Conservation (phyloP, 2,113 vertebrate species). For the Dendropsophus ebraccatus region DNA sequence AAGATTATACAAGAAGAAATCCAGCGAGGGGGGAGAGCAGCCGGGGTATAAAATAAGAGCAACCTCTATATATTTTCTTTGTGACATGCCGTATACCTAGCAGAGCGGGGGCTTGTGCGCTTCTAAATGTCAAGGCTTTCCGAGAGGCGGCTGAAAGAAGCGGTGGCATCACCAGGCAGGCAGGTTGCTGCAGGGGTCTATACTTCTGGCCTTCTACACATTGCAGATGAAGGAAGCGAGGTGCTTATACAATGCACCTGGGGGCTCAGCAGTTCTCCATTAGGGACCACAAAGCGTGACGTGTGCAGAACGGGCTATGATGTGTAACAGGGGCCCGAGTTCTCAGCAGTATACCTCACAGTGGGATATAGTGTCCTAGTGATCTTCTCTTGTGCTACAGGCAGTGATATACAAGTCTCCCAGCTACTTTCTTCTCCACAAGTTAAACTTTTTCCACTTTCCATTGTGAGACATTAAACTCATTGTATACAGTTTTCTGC, state of each 20-base stretch:
- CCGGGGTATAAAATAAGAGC: constrained; percentile 11
- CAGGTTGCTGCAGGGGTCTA: neutral
- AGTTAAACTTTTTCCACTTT: neutral
- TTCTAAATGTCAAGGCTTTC: constrained; percentile 22
- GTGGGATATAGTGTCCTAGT: neutral
- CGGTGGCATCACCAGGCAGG: neutral
- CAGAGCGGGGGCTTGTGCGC: neutral
- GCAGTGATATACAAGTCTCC: neutral
- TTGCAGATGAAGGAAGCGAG: too few species aligned
- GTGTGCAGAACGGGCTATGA: too few species aligned
- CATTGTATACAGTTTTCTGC: neutral
- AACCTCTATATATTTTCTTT: neutral
- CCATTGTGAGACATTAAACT: neutral
- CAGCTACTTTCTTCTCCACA: neutral
- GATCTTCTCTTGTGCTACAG: neutral
- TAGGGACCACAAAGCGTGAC: neutral
- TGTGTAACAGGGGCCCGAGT: too few species aligned
- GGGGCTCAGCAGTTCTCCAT: neutral
- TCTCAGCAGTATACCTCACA: neutral
- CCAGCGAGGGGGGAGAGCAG: constrained; percentile 53
- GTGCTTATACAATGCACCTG: neutral
- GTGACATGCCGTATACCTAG: constrained; percentile 2
- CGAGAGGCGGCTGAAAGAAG: too few species aligned
- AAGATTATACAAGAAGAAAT: constrained; percentile 33
- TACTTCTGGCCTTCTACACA: neutral